phyloP scores from a whole-genome alignment of 2,888 invertebrate genomes.

The Neoascia interrupta region DNA sequence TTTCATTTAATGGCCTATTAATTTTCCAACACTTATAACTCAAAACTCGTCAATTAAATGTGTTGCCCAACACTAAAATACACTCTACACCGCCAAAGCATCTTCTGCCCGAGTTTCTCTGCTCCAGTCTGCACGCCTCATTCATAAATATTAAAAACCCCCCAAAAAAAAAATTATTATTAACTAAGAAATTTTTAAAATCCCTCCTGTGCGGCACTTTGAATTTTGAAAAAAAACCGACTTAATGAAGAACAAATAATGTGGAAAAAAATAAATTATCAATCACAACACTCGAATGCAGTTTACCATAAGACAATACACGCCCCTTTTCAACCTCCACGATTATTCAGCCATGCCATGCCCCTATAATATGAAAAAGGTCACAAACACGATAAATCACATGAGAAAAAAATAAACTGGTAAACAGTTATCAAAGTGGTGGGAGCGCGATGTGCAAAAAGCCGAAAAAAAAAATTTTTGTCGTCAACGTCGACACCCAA shows the following conservation, averaged over 20 bases:
- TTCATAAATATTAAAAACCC: slow-evolving; percentile 46
- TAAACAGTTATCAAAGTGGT: slow-evolving; percentile 45
- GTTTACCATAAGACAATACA: slow-evolving; percentile 6
- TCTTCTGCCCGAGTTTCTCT: slow-evolving; percentile 17
- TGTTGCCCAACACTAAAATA: slow-evolving; percentile 2
- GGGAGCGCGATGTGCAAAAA: slow-evolving; percentile 27
- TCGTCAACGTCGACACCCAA: slow-evolving; percentile 49
- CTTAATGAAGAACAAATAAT: slow-evolving; percentile 41
- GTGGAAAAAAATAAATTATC: slow-evolving; percentile 13
- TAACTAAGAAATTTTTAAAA: not conserved
- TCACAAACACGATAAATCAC: slow-evolving; percentile 62
- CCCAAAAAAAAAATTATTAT: not conserved
- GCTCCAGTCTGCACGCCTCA: slow-evolving; percentile 8
- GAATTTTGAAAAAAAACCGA: not conserved
- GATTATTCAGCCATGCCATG: too few relatives aligned
- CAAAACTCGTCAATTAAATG: slow-evolving; percentile 16
- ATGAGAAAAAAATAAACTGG: too few relatives aligned
- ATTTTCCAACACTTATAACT: slow-evolving; percentile 18
- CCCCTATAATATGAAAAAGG: slow-evolving; percentile 30
- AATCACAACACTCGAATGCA: slow-evolving; percentile 18
- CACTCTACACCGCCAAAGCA: not conserved
- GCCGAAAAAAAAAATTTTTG: too few relatives aligned
- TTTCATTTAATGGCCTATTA: slow-evolving; percentile 35
- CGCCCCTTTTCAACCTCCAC: slow-evolving; percentile 62
- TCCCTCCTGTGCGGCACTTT: slow-evolving; percentile 3